Evolutionary conservation across 2,113 vertebrate genomes (phyloP).

Genomic region (Scolopax mira): DNA sequence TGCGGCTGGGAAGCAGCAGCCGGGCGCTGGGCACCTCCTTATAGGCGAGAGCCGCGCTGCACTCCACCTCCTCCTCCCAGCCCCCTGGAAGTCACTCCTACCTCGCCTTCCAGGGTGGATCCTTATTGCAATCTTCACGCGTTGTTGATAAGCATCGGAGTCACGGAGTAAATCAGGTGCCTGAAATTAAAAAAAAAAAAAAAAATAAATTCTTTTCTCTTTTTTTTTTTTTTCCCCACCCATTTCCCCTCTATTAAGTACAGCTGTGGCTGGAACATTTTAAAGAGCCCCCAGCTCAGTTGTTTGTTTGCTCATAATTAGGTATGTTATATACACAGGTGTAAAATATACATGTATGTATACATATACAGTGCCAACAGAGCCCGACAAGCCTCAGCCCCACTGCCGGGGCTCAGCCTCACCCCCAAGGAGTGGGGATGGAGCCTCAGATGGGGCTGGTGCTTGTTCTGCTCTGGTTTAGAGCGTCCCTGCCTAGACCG

Average conservation of each 20-base stretch:
- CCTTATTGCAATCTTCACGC: constrained; percentile 16
- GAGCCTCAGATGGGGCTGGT: not conserved
- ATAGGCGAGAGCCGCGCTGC: constrained; percentile 65
- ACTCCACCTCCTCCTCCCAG: constrained; percentile 71
- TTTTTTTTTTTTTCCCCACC: not conserved
- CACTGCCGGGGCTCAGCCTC: not conserved
- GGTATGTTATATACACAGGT: not conserved
- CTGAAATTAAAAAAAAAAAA: not conserved
- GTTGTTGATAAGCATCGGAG: constrained; percentile 44
- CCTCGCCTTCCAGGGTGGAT: constrained; percentile 69
- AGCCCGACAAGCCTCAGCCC: not conserved
- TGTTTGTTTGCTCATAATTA: not conserved
- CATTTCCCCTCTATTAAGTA: not conserved
- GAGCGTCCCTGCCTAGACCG: not conserved
- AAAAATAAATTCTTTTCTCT: not conserved
- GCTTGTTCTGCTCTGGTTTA: not conserved
- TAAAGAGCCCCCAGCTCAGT: not conserved
- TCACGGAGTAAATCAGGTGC: not conserved
- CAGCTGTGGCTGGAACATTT: not conserved
- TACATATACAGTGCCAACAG: not conserved
- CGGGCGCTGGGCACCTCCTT: constrained; percentile 72
- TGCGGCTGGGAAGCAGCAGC: constrained; percentile 30
- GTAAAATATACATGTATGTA: not conserved
- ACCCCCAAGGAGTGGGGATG: not conserved
- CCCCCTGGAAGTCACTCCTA: constrained; percentile 64